Evolutionary conservation across 2,797 vertebrate genomes (phyloP), one percentile per base, ranked within the genome.

Genomic region (Botia almorhae): DNA sequence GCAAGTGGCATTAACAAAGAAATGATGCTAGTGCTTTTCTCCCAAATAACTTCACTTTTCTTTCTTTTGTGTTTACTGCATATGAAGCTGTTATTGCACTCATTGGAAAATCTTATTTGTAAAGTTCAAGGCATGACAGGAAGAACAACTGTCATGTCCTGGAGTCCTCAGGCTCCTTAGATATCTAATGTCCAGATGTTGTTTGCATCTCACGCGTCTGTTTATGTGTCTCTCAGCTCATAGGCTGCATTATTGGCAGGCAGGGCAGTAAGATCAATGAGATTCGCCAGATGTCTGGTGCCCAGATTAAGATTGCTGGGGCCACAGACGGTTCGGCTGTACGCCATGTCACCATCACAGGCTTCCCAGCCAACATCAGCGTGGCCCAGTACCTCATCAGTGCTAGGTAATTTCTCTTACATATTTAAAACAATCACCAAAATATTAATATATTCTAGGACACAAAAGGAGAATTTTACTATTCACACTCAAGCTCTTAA

Each of bases 241-340:
- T 98, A 93, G 96, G 96, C 90, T 97, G 96, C 94, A 98, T 98
- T 94, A 98, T 98, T 95, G 96, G 96, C 91, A 94, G 96, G 94
- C 96, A 98, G 95, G 96, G 96, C 92, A 97, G 95, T 90, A 97
- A 97, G 94, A 98, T 98, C 94, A 97, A 97, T 94, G 96, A 98
- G 94, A 98, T 98, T 88, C 96, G 96, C 87, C 96, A 98, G 93
- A 96, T 97, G 93, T 98, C 96, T 85, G 96, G 96, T 91, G 96
- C 96, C 63, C 96, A 97, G 94, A 97, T 98, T 93, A 98, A 97
- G 94, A 98, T 98, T 91, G 96, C 96, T 90, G 97, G 96, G 79
- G 95, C 96, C 87, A 95, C 94, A 91, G 96, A 98, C 93, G 96
- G 96, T 88, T 96, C 96, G 48, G 93, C 95, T 87, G 94, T 96